These are phyloP conservation scores for Macrosoma leucophasiata DNA, from an alignment of 2,888 invertebrate genomes.

Conservation along the genomic window DNA sequence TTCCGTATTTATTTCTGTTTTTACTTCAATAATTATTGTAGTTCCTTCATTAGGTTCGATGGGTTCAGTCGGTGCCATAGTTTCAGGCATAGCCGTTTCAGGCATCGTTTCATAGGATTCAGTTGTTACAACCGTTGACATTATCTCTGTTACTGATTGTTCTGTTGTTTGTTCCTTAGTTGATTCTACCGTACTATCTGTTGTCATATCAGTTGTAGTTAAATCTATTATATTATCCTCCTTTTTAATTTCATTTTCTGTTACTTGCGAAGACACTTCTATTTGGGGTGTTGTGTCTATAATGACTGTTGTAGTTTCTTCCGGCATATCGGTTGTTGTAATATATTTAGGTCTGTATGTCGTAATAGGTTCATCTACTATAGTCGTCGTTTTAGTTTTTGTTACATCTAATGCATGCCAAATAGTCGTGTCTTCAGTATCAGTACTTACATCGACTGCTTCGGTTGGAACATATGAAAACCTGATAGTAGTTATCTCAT, in stretches of 20 bases:
- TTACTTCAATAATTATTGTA: slow-evolving; percentile 28
- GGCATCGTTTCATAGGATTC: slow-evolving; percentile 21
- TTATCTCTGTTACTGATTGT: slow-evolving; percentile 11
- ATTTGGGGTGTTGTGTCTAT: slow-evolving; percentile 45
- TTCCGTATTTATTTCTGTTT: slow-evolving; percentile 48
- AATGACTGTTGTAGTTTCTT: slow-evolving; percentile 45
- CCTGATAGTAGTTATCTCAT: slow-evolving; percentile 64
- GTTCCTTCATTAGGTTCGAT: slow-evolving; percentile 20
- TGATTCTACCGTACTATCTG: slow-evolving; percentile 19
- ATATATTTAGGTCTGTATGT: slow-evolving; percentile 59
- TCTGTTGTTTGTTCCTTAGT: slow-evolving; percentile 22
- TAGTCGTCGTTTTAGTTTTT: slow-evolving; percentile 41
- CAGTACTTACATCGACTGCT: slow-evolving; percentile 32
- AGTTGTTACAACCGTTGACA: slow-evolving; percentile 26
- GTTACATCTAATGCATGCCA: slow-evolving; percentile 54
- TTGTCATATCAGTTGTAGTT: slow-evolving; percentile 16
- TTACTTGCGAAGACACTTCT: slow-evolving; percentile 51
- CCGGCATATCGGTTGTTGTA: slow-evolving; percentile 41
- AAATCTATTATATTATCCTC: too few species aligned
- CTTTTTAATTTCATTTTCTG: slow-evolving; percentile 35
- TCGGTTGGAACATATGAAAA: slow-evolving; percentile 60
- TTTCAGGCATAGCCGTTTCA: slow-evolving; percentile 23
- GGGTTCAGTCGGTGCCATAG: slow-evolving; percentile 21
- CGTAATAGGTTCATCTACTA: slow-evolving; percentile 48
- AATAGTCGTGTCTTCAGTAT: slow-evolving; percentile 33